Evolutionary conservation across 2,888 invertebrate genomes (phyloP).

Genomic region (Mythimna loreyi): DNA sequence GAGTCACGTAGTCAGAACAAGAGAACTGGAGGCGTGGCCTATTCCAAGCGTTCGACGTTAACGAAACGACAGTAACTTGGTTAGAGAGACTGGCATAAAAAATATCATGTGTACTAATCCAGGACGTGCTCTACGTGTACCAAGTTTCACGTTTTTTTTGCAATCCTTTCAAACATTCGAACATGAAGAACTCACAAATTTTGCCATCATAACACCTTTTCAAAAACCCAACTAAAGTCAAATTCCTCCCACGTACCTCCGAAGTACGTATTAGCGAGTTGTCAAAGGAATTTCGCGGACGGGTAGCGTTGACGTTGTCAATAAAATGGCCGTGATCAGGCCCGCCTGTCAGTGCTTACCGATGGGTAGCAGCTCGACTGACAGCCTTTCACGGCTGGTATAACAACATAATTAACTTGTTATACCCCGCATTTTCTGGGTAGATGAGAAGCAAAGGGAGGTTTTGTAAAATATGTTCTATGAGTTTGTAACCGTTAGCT

Average conservation of each 20-base stretch:
- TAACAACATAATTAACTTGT: constrained; percentile 54
- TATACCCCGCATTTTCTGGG: constrained; percentile 46
- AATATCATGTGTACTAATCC: too few species aligned
- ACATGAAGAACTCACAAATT: too few species aligned
- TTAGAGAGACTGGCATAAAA: too few species aligned
- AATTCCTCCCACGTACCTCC: background rate
- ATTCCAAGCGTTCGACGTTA: too few species aligned
- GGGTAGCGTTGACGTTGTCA: constrained; percentile 39
- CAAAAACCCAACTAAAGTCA: background rate
- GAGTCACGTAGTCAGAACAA: too few species aligned
- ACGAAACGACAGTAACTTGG: too few species aligned
- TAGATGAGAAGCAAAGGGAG: constrained; percentile 28
- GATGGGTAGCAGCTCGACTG: constrained; percentile 31
- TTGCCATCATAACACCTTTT: background rate
- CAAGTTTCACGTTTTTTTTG: too few species aligned
- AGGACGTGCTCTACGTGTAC: too few species aligned
- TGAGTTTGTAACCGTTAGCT: background rate
- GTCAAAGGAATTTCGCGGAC: constrained; percentile 60
- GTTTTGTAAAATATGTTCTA: constrained; percentile 6
- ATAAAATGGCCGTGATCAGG: constrained; percentile 51
- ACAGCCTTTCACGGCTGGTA: constrained; percentile 39
- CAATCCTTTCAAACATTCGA: too few species aligned
- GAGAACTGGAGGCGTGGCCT: too few species aligned
- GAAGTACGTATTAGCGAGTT: constrained; percentile 34
- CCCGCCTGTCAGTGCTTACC: constrained; percentile 28